Conservation (phyloP, 1,140 invertebrate species). For the Diprion similis region DNA sequence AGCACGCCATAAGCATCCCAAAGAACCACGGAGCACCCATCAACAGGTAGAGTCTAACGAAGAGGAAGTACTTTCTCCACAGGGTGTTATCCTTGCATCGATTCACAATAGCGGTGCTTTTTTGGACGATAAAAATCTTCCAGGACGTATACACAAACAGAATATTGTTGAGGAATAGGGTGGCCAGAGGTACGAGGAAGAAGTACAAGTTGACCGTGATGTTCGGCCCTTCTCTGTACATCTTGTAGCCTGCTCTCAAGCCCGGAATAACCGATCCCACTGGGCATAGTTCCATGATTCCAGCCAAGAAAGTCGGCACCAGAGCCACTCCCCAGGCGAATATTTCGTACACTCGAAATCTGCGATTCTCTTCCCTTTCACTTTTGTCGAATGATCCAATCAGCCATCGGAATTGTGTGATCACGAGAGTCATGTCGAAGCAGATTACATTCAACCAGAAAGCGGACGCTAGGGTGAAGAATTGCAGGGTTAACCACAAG, state of each 20-base stretch:
- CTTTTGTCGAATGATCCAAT: conserved; percentile 16
- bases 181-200: conserved; percentile 40
- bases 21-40: conserved; percentile 54
- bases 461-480: conserved; percentile 45
- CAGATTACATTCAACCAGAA: conserved; percentile 52
- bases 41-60: conserved; percentile 45
- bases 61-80: conserved; percentile 43
- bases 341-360: conserved; percentile 35
- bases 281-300: conserved; percentile 41
- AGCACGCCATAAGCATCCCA: conserved; percentile 39
- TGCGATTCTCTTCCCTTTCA: conserved; percentile 31
- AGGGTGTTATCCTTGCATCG: conserved; percentile 34
- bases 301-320: conserved; percentile 36
- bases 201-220: conserved; percentile 44
- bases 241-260: conserved; percentile 41
- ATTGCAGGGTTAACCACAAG: conserved; percentile 46
- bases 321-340: conserved; percentile 39
- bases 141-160: conserved; percentile 45
- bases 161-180: conserved; percentile 43
- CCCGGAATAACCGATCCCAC: conserved; percentile 36
- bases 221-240: conserved; percentile 35
- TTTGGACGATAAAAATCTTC: conserved; percentile 41
- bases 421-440: conserved; percentile 49
- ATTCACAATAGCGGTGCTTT: conserved; percentile 41
- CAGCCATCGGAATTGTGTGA: conserved; percentile 44